Conservation (phyloP, 2,113 vertebrate genomes). For the Pomatorhinus ruficollis region DNA sequence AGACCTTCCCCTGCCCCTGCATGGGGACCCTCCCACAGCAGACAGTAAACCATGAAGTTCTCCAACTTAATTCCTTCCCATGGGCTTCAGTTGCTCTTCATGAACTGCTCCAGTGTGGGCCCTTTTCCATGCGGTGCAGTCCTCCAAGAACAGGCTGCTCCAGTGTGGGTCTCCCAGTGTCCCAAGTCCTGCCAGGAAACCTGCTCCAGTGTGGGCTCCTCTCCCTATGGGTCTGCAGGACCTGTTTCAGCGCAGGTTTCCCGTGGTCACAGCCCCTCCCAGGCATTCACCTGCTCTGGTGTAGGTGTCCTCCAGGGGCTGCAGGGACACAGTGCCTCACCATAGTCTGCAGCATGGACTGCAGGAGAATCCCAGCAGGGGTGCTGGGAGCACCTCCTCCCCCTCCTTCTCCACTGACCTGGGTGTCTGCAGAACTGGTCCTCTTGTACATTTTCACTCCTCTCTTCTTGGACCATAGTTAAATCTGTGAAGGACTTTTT, state of each 20-base stretch:
- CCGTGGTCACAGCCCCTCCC: neutral
- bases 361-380: neutral
- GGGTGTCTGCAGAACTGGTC: neutral
- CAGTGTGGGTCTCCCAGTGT: neutral
- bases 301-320: neutral
- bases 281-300: neutral
- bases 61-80: neutral
- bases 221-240: neutral
- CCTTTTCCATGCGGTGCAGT: no score
- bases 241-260: accelerated
- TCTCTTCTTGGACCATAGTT: neutral
- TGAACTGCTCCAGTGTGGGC: accelerated
- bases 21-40: neutral
- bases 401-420: neutral
- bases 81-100: neutral
- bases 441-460: neutral
- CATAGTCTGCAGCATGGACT: neutral
- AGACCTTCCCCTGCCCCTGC: neutral
- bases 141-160: neutral
- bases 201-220: neutral
- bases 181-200: neutral
- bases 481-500: neutral
- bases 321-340: neutral
- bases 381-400: neutral
- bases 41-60: neutral